Evolutionary conservation across 2,113 vertebrate species (phyloP).

Genomic region (Hipposideros armiger): DNA sequence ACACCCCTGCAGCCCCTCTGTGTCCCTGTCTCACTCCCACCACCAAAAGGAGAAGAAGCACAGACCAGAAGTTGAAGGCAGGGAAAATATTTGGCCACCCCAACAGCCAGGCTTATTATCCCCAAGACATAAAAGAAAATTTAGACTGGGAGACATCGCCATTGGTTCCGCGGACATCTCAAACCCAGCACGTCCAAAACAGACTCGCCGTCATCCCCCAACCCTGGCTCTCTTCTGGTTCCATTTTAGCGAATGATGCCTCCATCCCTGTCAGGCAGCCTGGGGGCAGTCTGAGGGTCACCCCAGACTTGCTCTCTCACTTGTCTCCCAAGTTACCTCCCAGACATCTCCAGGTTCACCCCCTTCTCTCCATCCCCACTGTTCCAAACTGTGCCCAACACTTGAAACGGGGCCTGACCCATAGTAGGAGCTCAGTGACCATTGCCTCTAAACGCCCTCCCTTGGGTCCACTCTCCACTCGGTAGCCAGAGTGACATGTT

Average conservation of each 20-base stretch:
- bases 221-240: not conserved
- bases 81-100: not conserved
- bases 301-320: too few relatives aligned
- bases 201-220: not conserved
- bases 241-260: not conserved
- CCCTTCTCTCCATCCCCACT: not conserved
- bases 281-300: too few relatives aligned
- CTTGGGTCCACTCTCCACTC: not conserved
- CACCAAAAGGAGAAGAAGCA: not conserved
- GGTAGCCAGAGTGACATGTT: not conserved
- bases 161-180: not conserved
- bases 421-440: not conserved
- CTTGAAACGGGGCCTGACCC: too few relatives aligned
- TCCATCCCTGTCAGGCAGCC: not conserved
- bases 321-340: not conserved
- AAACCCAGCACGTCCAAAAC: not conserved
- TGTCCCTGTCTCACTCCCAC: not conserved
- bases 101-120: not conserved
- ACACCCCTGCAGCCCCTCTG: fast-evolving
- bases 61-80: not conserved
- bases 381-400: not conserved
- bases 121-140: not conserved
- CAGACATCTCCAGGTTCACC: not conserved
- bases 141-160: not conserved
- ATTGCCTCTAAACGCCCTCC: not conserved